phyloP scores from a whole-genome alignment of 1,140 invertebrate genomes.

The Drosophila gunungcola region DNA sequence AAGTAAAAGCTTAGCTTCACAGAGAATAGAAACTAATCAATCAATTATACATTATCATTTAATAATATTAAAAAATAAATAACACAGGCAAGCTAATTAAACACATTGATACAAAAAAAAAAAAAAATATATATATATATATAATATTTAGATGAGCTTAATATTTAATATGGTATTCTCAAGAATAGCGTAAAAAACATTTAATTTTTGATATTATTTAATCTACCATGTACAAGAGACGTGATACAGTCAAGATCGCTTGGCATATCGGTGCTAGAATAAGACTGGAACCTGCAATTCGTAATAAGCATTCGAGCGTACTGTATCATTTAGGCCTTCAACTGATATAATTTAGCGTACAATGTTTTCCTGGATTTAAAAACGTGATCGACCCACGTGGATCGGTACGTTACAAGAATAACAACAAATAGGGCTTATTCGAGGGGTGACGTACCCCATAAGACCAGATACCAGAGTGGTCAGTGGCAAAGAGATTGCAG shows the following conservation, averaged over 20 bases:
- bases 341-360: slow-evolving; percentile 32
- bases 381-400: slow-evolving; percentile 70
- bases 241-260: slow-evolving; percentile 11
- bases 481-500: slow-evolving; percentile 38
- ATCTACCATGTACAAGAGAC: slow-evolving; percentile 11
- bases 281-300: slow-evolving; percentile 30
- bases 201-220: slow-evolving; percentile 10
- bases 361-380: slow-evolving; percentile 30
- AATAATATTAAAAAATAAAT: not conserved
- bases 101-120: slow-evolving; percentile 1
- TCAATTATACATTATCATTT: slow-evolving; percentile 6
- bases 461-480: slow-evolving; percentile 20
- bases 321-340: slow-evolving; percentile 22
- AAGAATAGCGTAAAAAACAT: not conserved
- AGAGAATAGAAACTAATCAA: not conserved
- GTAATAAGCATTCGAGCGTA: slow-evolving; percentile 15
- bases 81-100: too few relatives aligned
- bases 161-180: not conserved
- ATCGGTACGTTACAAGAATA: not conserved
- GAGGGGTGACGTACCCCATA: slow-evolving; percentile 34
- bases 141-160: too few relatives aligned
- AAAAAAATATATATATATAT: too few relatives aligned
- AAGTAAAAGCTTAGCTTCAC: not conserved
- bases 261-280: slow-evolving; percentile 4
- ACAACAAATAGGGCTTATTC: slow-evolving; percentile 19